These are phyloP conservation scores for Threskiornis aethiopicus DNA, from an alignment of 2,797 vertebrate genomes.

Conservation along the genomic window DNA sequence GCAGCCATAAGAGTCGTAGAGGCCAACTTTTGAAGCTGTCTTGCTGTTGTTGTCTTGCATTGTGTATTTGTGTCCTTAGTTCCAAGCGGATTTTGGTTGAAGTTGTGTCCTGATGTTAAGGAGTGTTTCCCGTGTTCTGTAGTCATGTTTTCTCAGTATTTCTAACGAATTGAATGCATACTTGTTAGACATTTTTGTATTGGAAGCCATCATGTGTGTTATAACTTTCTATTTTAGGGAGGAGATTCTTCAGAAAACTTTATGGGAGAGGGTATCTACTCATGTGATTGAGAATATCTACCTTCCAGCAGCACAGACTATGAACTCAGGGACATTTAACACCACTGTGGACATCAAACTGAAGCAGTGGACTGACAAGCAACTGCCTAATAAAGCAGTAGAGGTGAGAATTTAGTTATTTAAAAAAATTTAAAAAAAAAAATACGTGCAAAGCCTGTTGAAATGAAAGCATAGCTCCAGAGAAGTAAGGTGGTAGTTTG, in stretches of 20 bases:
- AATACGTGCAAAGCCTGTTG: neutral
- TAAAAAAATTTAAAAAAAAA: neutral
- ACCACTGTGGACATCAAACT: conserved; percentile 98
- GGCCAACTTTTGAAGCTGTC: neutral
- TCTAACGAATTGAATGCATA: neutral
- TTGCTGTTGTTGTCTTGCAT: neutral
- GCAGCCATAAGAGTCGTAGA: neutral
- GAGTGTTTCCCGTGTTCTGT: neutral
- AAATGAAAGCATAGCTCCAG: neutral
- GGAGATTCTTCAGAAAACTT: conserved; percentile 92
- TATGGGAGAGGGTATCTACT: conserved; percentile 97
- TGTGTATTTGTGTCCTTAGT: neutral
- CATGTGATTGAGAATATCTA: conserved; percentile 99
- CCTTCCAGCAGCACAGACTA: conserved; percentile 94
- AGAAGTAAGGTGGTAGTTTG: neutral
- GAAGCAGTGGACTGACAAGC: conserved; percentile 99
- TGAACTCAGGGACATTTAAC: conserved; percentile 97
- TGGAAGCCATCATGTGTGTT: neutral
- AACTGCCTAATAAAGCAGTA: conserved; percentile 95
- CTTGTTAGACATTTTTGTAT: neutral
- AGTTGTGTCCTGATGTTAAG: neutral
- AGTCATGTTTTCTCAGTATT: neutral
- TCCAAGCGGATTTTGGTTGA: neutral
- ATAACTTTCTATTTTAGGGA: conserved; percentile 81
- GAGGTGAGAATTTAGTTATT: conserved; percentile 81